Conservation (phyloP, 2,797 vertebrate genomes). For the Falco novaeseelandiae region DNA sequence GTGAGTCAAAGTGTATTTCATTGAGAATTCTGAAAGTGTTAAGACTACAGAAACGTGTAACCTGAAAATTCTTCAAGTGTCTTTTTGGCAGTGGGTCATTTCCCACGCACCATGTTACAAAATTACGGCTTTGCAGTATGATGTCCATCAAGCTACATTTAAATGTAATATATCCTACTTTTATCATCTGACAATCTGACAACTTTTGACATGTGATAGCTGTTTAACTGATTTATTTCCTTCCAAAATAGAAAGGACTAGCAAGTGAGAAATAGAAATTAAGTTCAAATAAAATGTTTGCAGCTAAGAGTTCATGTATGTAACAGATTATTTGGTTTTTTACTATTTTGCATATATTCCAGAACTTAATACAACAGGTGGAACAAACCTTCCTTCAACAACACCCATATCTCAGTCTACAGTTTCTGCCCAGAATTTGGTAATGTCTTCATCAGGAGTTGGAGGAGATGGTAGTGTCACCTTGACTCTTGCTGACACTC, state of each 20-base stretch:
- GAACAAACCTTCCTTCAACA: conserved; percentile 81
- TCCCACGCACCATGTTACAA: neutral
- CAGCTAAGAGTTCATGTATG: neutral
- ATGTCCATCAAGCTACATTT: neutral
- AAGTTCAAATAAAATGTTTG: neutral
- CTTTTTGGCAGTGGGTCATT: neutral
- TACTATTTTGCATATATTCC: neutral
- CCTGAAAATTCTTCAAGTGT: neutral
- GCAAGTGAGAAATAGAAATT: neutral
- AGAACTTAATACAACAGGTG: conserved; percentile 79
- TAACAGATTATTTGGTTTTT: neutral
- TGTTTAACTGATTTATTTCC: neutral
- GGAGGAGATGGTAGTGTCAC: conserved; percentile 91
- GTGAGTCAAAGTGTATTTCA: neutral
- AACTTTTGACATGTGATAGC: neutral
- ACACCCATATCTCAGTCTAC: conserved; percentile 85
- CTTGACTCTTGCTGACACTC: conserved; percentile 91
- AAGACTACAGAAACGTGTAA: neutral
- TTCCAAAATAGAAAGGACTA: neutral
- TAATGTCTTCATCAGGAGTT: conserved; percentile 90
- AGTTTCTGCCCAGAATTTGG: conserved; percentile 86
- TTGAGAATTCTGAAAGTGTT: neutral
- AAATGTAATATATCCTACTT: neutral
- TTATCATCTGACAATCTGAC: neutral
- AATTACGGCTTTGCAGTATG: neutral